Percentiles rank a stretch among this genome's conserved stretches.
These are phyloP conservation scores for Oreocharis arfaki DNA, from an alignment of 2,113 vertebrate species.

Conservation along the genomic window DNA sequence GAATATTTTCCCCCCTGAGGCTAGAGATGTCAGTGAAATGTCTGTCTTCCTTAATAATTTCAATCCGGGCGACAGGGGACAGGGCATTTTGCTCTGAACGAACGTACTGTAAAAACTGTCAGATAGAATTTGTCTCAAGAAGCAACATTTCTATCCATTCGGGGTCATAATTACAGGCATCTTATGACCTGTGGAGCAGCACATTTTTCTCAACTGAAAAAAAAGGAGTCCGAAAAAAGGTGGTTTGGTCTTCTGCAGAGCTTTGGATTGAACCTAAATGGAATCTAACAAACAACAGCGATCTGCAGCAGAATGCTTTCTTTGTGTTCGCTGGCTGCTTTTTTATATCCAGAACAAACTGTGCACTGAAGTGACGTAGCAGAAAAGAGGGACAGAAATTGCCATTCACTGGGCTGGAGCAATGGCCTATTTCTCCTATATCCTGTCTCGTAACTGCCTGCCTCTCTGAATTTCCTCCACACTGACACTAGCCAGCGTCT, in stretches of 20 bases:
- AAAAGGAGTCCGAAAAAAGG: slow-evolving; percentile 2
- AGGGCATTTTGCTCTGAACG: slow-evolving; percentile 68
- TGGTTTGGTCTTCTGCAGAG: background rate
- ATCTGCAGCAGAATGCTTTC: background rate
- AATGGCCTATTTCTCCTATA: slow-evolving; percentile 20
- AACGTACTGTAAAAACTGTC: slow-evolving; percentile 71
- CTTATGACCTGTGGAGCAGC: slow-evolving; percentile 54
- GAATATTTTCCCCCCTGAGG: slow-evolving; percentile 63
- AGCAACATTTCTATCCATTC: slow-evolving; percentile 48
- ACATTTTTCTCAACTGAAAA: background rate
- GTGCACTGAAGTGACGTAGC: background rate
- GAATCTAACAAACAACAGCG: background rate
- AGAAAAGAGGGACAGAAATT: background rate
- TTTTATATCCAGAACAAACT: background rate
- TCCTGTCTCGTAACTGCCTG: slow-evolving; percentile 30
- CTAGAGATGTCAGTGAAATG: slow-evolving; percentile 60
- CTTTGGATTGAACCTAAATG: background rate
- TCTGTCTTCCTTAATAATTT: slow-evolving; percentile 74
- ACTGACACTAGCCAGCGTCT: background rate
- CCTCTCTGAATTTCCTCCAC: background rate
- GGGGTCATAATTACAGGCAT: slow-evolving; percentile 40
- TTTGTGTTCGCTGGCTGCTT: background rate
- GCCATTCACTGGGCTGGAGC: background rate
- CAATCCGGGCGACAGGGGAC: slow-evolving; percentile 67
- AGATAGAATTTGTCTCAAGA: slow-evolving; percentile 70